These are phyloP conservation scores for Hippopotamus amphibius DNA, from an alignment of 2,113 vertebrate genomes.

Conservation along the genomic window DNA sequence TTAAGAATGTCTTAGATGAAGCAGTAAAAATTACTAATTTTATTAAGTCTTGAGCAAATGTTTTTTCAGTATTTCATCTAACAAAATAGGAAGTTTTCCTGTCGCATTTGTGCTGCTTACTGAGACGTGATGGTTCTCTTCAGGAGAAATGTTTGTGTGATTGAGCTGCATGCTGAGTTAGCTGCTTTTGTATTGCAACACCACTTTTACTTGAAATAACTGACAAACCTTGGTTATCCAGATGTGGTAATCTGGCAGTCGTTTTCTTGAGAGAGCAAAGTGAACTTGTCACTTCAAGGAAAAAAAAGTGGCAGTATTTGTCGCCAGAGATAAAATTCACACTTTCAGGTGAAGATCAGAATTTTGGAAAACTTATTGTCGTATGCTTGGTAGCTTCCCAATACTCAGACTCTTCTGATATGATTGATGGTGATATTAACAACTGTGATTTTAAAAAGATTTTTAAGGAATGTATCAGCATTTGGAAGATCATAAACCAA, in stretches of 20 bases:
- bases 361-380: conserved; percentile 54
- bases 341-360: conserved; percentile 36
- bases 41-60: conserved; percentile 16
- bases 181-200: background rate
- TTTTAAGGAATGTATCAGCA: conserved; percentile 33
- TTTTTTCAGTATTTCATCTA: conserved; percentile 41
- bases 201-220: conserved; percentile 27
- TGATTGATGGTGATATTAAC: conserved; percentile 44
- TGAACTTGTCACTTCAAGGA: background rate
- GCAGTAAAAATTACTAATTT: conserved; percentile 28
- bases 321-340: background rate
- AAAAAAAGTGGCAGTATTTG: conserved; percentile 27
- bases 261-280: conserved; percentile 48
- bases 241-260: background rate
- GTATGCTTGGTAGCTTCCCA: conserved; percentile 7
- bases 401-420: conserved; percentile 38
- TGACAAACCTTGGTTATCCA: background rate
- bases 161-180: background rate
- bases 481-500: background rate
- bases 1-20: conserved; percentile 45
- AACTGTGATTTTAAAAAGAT: conserved; percentile 49
- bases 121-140: background rate
- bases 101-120: background rate
- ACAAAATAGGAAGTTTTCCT: background rate
- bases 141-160: background rate